Conservation (phyloP, 2,888 invertebrate species). For the Calliscelio sp. region DNA sequence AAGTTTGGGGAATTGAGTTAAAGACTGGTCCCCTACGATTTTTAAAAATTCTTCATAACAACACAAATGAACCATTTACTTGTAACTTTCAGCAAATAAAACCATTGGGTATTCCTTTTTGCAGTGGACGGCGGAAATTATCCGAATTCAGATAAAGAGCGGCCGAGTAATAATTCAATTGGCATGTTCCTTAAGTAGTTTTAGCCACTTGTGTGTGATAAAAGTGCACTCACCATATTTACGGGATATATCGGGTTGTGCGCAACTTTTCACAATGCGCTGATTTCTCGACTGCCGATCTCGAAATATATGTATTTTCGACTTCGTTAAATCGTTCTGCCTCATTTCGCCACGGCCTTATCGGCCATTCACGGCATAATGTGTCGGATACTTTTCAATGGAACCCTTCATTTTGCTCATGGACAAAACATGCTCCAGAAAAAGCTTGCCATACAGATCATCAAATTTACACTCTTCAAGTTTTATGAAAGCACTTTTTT, state of each 20-base stretch:
- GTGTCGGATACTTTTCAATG: slow-evolving; percentile 38
- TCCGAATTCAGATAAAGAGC: slow-evolving; percentile 68
- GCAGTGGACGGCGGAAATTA: slow-evolving; percentile 53
- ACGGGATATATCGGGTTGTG: slow-evolving; percentile 48
- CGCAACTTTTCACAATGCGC: slow-evolving; percentile 59
- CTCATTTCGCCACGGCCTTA: slow-evolving; percentile 29
- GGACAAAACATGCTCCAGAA: background rate
- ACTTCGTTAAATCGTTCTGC: slow-evolving; percentile 66
- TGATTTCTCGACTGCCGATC: slow-evolving; percentile 31
- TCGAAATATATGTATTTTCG: slow-evolving; percentile 57
- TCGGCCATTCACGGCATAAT: background rate
- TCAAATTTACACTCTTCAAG: slow-evolving; percentile 23
- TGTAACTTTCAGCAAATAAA: slow-evolving; percentile 56
- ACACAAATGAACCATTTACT: slow-evolving; percentile 66
- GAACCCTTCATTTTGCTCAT: slow-evolving; percentile 9
- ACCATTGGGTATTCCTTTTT: slow-evolving; percentile 61
- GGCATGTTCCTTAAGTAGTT: slow-evolving; percentile 36
- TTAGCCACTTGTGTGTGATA: slow-evolving; percentile 45
- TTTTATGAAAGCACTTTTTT: no score
- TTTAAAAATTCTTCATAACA: slow-evolving; percentile 59
- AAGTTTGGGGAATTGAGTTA: no score
- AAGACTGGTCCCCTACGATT: no score
- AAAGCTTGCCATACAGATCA: background rate
- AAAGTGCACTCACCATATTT: slow-evolving; percentile 58
- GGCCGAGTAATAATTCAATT: slow-evolving; percentile 60